phyloP scores from a whole-genome alignment of 1,140 invertebrate species.

The Brachionus manjavacas region DNA sequence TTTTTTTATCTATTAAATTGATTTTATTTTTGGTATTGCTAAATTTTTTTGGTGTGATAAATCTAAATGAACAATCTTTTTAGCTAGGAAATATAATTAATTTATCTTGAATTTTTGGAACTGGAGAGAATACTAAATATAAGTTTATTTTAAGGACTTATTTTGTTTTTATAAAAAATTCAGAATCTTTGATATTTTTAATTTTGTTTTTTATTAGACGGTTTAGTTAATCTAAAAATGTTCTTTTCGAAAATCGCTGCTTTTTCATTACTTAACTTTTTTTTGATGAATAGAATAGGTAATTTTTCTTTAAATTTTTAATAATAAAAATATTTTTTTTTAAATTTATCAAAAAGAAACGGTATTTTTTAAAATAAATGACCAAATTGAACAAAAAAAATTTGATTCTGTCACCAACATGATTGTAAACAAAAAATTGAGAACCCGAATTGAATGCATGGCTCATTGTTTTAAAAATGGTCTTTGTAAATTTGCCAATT shows the following conservation, averaged over 20 bases:
- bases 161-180: neutral
- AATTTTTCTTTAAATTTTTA: neutral
- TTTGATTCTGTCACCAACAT: neutral
- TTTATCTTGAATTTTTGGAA: too few species aligned
- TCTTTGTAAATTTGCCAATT: neutral
- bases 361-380: neutral
- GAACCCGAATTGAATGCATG: neutral
- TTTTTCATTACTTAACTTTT: too few species aligned
- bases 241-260: neutral
- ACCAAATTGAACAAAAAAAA: neutral
- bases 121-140: too few species aligned
- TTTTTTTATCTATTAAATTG: too few species aligned
- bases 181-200: neutral
- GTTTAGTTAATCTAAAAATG: neutral
- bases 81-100: too few species aligned
- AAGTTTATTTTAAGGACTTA: too few species aligned
- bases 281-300: too few species aligned
- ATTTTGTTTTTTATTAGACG: neutral
- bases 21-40: too few species aligned
- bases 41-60: too few species aligned
- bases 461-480: neutral
- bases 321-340: neutral
- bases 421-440: neutral
- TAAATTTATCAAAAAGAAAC: neutral
- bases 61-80: too few species aligned